Base-by-base conservation (phyloP, 2,888 invertebrate species). In the Gymnoscelis rufifasciata region DNA sequence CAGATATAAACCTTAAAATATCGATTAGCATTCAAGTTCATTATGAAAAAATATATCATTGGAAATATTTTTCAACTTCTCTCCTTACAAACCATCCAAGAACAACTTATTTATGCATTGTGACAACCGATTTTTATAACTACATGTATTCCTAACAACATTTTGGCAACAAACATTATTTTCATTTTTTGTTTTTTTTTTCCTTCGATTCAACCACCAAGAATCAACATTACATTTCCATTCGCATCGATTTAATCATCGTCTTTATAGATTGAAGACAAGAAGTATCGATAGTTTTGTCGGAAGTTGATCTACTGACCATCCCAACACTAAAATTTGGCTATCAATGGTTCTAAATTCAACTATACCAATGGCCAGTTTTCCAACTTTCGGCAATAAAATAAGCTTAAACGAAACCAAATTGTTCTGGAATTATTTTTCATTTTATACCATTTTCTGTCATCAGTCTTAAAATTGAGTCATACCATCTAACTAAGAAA, bases 381-480 rank as follows among this genome's bases (percentile, higher is more conserved):
- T 61, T 59, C 62, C 77, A 63, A 62, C 66, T 68, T 60, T 51
- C 53, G 54, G 51, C 60, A 36, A 59, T 60, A 66, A 66, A 67
- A 59, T 67, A 66, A 67, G 63, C 56, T 50, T 60, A 68, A 73
- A 75, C 65, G 58, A 68, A 74, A 79, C 78, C 77, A 67, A 74
- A 74, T 70, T 66, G 57, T 73, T 61, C 66, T 69, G 71, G 68
- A 65, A 62, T 73, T 59, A 56, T 62, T 66, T 72, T 66, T 64
- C 47, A 29, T 52, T 54, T 63, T 66, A 74, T 77, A 71, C 55
- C 63, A 69, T 78, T 83, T 82, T 70, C 77, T 78, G 81, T 83
- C 79, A 83, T 89, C 89, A 89, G 89, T 89, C 89, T 89, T 89
- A 88, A 88, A 87, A 87, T 89, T 89, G 88, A 88, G 88, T 89